Evolutionary conservation across 2,888 invertebrate genomes (phyloP).

Genomic region (Neoitamus cyanurus): DNA sequence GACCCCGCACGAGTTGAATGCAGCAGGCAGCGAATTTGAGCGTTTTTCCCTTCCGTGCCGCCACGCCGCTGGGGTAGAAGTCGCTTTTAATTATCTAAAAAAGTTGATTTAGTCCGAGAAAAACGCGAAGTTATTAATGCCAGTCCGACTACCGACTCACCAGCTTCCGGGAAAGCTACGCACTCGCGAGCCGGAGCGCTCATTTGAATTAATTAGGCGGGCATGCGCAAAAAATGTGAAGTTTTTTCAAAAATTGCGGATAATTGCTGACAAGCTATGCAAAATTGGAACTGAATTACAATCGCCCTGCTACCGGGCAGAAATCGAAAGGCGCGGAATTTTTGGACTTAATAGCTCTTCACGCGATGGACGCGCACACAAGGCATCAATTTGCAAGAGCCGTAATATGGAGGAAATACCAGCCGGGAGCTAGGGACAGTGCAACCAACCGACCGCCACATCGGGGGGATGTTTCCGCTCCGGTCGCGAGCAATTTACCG

Average conservation of each 20-base stretch:
- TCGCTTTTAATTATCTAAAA: not conserved
- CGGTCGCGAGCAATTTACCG: constrained; percentile 4
- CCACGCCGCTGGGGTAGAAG: not conserved
- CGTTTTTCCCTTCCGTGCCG: not conserved
- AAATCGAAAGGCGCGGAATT: not conserved
- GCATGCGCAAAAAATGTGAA: not conserved
- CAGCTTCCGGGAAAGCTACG: not conserved
- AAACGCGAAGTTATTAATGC: not conserved
- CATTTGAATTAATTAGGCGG: not conserved
- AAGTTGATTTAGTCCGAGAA: not conserved
- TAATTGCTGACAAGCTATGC: not conserved
- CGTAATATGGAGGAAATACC: not conserved
- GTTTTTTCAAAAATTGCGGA: not conserved
- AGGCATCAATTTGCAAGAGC: not conserved
- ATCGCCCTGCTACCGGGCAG: not conserved
- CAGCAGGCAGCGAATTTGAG: not conserved
- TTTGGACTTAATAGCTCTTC: not conserved
- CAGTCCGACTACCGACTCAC: not conserved
- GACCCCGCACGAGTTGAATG: not conserved
- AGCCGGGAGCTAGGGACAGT: not conserved
- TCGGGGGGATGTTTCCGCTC: not conserved
- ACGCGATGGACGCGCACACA: not conserved
- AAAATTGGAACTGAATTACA: constrained; percentile 8
- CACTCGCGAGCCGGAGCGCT: not conserved
- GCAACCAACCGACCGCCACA: not conserved